phyloP scores from a whole-genome alignment of 2,888 invertebrate species.

The Clivina fossor region DNA sequence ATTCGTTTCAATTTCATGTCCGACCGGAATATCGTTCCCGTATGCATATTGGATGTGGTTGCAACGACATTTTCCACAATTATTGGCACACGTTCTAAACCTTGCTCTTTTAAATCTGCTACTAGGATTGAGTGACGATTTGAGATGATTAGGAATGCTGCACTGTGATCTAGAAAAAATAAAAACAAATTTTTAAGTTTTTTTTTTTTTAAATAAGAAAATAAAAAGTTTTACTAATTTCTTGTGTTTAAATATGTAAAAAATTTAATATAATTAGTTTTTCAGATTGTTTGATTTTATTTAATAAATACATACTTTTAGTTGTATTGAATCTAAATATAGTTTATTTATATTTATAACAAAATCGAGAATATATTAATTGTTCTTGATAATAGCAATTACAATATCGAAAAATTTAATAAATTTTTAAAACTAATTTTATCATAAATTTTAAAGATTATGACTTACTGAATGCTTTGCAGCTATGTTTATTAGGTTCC shows the following conservation, averaged over 20 bases:
- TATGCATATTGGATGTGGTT: slow-evolving; percentile 92
- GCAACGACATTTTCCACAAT: slow-evolving; percentile 97
- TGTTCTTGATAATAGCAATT: too few relatives aligned
- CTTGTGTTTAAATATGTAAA: too few relatives aligned
- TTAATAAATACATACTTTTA: slow-evolving; percentile 2
- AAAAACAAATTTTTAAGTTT: too few relatives aligned
- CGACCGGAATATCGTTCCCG: slow-evolving; percentile 95
- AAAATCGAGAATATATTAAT: too few relatives aligned
- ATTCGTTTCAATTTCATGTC: slow-evolving; percentile 97
- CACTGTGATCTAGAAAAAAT: slow-evolving; percentile 65
- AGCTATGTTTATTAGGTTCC: slow-evolving; percentile 78
- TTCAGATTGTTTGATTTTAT: too few relatives aligned
- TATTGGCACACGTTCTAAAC: slow-evolving; percentile 83
- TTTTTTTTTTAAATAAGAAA: too few relatives aligned
- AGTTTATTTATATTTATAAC: too few relatives aligned
- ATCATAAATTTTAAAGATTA: too few relatives aligned
- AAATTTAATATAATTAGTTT: too few relatives aligned
- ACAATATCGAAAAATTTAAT: too few relatives aligned
- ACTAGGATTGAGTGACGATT: slow-evolving; percentile 91
- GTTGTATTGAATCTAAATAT: background rate
- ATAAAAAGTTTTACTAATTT: too few relatives aligned
- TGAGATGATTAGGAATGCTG: slow-evolving; percentile 93
- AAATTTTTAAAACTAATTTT: too few relatives aligned
- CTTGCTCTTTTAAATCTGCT: slow-evolving; percentile 87
- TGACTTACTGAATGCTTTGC: slow-evolving; percentile 81